These are phyloP conservation scores for Myrmecophaga tridactyla DNA, from an alignment of 2,113 vertebrate genomes.

Conservation along the genomic window DNA sequence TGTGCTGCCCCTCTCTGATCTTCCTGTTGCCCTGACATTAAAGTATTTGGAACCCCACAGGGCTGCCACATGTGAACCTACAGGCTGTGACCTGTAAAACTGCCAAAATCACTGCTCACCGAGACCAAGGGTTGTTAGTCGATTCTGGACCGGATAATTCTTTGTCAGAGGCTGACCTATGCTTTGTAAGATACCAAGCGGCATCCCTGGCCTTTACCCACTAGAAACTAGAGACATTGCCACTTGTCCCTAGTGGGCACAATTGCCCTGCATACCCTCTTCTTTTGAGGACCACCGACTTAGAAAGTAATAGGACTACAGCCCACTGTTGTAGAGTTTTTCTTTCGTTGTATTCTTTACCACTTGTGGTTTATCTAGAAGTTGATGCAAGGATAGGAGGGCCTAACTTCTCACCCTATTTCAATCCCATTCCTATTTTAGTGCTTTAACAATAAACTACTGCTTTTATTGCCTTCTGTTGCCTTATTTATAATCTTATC, in stretches of 20 bases:
- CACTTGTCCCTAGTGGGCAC: neutral
- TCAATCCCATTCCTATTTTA: neutral
- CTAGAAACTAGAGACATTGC: neutral
- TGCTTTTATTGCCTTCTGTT: conserved; percentile 1
- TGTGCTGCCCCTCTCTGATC: neutral
- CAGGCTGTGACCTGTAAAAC: neutral
- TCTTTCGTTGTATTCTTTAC: neutral
- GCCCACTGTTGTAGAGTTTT: neutral
- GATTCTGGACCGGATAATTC: neutral
- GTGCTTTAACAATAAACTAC: neutral
- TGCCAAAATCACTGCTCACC: neutral
- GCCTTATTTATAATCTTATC: neutral
- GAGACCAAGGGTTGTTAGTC: neutral
- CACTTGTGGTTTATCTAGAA: neutral
- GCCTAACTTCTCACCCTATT: neutral
- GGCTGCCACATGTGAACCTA: neutral
- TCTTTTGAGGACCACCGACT: neutral
- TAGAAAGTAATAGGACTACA: neutral
- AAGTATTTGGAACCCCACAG: neutral
- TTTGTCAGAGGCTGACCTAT: neutral
- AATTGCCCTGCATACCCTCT: neutral
- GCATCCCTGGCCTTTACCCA: neutral
- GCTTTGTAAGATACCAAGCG: neutral
- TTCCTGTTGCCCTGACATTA: neutral
- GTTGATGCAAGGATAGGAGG: neutral